A percentile compares a stretch with the other conserved stretches of the same genome.
Evolutionary conservation across 2,113 vertebrate genomes (phyloP).

Genomic region (Cacatua alba): DNA sequence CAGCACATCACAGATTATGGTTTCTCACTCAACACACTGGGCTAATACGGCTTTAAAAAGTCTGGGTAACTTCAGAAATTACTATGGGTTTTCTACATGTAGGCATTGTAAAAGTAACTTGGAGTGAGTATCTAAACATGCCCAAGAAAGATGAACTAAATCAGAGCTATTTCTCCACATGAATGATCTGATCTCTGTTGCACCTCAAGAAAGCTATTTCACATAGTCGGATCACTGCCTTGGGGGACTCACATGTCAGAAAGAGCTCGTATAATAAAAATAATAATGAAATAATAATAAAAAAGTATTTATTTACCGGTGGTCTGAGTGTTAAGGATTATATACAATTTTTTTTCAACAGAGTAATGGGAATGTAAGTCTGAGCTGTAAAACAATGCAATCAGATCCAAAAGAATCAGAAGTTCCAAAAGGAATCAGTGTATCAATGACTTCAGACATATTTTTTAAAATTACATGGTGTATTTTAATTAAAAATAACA

Average conservation of each 20-base stretch:
- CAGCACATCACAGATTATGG: not conserved
- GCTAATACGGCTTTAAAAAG: not conserved
- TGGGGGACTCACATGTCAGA: not conserved
- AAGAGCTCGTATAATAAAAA: not conserved
- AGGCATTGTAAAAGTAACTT: not conserved
- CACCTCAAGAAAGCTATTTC: not conserved
- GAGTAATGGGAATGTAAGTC: not conserved
- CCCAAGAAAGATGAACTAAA: not conserved
- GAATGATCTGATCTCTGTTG: not conserved
- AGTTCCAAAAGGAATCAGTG: not conserved
- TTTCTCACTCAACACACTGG: not conserved
- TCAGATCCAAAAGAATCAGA: not conserved
- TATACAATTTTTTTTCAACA: not conserved
- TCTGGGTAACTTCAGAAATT: not conserved
- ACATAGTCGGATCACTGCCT: not conserved
- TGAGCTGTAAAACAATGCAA: not conserved
- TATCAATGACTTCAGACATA: not conserved
- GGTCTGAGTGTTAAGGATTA: not conserved
- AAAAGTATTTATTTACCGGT: not conserved
- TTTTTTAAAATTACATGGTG: not conserved
- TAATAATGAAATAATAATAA: no score
- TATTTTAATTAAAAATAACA: not conserved
- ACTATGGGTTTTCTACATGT: not conserved
- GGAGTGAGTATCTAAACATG: not conserved
- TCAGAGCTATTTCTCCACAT: not conserved